A percentile compares a stretch with the other conserved stretches of the same genome.
Conservation (phyloP, 2,113 vertebrate species). For the Leucoraja erinaceus region DNA sequence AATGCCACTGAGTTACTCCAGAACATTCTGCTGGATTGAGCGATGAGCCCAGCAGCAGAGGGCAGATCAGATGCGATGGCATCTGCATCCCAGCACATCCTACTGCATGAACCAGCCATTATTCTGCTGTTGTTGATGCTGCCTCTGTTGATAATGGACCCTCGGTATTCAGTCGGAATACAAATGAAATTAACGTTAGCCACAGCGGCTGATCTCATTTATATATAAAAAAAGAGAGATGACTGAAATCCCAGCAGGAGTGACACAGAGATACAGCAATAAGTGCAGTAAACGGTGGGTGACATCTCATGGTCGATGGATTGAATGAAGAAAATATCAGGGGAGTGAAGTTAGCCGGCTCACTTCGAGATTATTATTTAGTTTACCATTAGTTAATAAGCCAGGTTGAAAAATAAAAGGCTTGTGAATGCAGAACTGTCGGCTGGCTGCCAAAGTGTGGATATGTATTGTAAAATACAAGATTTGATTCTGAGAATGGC, state of each 20-base stretch:
- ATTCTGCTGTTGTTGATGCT: background rate
- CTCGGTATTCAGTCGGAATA: background rate
- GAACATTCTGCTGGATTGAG: no score
- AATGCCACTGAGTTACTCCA: no score
- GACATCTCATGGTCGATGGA: background rate
- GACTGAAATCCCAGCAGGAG: background rate
- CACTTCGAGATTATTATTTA: background rate
- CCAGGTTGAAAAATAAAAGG: background rate
- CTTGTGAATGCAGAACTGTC: background rate
- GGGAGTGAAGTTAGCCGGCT: background rate
- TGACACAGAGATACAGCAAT: background rate
- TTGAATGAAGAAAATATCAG: background rate
- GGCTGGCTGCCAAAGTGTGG: background rate
- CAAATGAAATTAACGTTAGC: background rate
- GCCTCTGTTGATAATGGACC: background rate
- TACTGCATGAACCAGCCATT: no score
- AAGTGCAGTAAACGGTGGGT: background rate
- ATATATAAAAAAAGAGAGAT: background rate
- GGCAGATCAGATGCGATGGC: no score
- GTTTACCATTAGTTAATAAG: background rate
- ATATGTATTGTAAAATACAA: background rate
- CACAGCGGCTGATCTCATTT: background rate
- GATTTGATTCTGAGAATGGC: background rate
- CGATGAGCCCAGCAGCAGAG: no score
- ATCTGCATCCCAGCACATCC: no score